These are phyloP conservation scores for Cinclus cinclus DNA, from an alignment of 2,113 vertebrate genomes.

Conservation along the genomic window DNA sequence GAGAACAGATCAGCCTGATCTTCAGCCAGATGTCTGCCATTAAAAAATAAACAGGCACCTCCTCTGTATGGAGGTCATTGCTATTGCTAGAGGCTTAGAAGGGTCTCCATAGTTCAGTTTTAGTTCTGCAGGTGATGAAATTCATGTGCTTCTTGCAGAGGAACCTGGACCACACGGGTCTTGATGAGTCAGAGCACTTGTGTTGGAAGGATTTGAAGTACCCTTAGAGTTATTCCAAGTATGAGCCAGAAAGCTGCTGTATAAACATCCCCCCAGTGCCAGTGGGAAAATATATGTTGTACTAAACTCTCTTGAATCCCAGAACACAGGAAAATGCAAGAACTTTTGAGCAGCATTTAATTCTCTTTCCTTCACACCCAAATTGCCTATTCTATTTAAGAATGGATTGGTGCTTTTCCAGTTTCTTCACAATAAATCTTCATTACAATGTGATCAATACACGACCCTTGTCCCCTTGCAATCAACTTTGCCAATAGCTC, in stretches of 20 bases:
- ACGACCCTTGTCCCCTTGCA: neutral
- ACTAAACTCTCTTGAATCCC: neutral
- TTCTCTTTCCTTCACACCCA: neutral
- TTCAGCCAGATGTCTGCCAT: neutral
- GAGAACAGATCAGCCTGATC: neutral
- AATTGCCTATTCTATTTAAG: neutral
- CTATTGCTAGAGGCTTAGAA: neutral
- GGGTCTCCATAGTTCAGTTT: neutral
- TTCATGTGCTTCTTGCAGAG: neutral
- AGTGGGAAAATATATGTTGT: neutral
- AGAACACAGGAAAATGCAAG: neutral
- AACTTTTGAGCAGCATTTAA: neutral
- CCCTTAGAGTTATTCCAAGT: neutral
- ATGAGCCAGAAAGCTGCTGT: neutral
- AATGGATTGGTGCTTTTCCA: neutral
- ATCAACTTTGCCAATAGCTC: neutral
- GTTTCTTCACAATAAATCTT: constrained; percentile 11
- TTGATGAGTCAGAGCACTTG: neutral
- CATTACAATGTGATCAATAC: constrained; percentile 2
- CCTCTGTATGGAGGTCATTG: neutral
- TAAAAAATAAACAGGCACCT: neutral
- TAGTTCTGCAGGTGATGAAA: neutral
- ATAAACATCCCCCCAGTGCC: neutral
- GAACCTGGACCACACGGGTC: neutral
- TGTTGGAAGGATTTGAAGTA: neutral